phyloP scores from a whole-genome alignment of 2,888 invertebrate species.

The Cheilosia vulpina region DNA sequence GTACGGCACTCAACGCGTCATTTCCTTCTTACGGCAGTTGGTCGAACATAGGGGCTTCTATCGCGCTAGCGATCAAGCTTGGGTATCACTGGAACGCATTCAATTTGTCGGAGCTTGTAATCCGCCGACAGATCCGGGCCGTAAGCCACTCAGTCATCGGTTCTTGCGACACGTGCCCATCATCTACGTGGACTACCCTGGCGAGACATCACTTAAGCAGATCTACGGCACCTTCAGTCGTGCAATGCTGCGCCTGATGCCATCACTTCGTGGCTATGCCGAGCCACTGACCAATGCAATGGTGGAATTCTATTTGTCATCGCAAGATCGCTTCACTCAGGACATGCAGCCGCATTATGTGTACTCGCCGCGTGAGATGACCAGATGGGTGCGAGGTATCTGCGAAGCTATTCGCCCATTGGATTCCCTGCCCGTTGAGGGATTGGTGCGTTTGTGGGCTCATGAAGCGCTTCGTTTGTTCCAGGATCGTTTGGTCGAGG shows the following conservation, averaged over 20 bases:
- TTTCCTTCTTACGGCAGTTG: conserved; percentile 98
- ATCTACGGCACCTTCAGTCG: conserved; percentile 99
- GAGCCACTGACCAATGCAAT: conserved; percentile 99
- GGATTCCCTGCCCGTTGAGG: conserved; percentile 95
- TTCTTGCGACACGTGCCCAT: conserved; percentile 98
- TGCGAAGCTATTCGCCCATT: conserved; percentile 99
- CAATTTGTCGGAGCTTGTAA: conserved; percentile 99
- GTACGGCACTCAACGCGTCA: conserved; percentile 99
- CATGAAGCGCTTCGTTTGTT: conserved; percentile 99
- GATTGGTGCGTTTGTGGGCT: conserved; percentile 98
- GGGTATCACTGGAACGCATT: conserved; percentile 98
- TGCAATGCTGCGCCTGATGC: conserved; percentile 98
- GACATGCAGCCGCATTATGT: conserved; percentile 99
- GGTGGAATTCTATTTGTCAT: conserved; percentile 98
- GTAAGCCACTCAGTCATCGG: conserved; percentile 96
- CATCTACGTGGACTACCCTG: conserved; percentile 99
- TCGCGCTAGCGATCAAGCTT: conserved; percentile 95
- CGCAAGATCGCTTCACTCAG: conserved; percentile 99
- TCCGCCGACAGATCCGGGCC: conserved; percentile 99
- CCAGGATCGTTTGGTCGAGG: conserved; percentile 97
- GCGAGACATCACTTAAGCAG: conserved; percentile 97
- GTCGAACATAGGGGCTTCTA: conserved; percentile 98
- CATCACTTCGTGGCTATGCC: conserved; percentile 95
- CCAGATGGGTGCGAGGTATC: conserved; percentile 99
- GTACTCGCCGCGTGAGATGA: conserved; percentile 99